These are phyloP conservation scores for Nannoperca obscura DNA, from an alignment of 2,797 vertebrate genomes.

Conservation along the genomic window DNA sequence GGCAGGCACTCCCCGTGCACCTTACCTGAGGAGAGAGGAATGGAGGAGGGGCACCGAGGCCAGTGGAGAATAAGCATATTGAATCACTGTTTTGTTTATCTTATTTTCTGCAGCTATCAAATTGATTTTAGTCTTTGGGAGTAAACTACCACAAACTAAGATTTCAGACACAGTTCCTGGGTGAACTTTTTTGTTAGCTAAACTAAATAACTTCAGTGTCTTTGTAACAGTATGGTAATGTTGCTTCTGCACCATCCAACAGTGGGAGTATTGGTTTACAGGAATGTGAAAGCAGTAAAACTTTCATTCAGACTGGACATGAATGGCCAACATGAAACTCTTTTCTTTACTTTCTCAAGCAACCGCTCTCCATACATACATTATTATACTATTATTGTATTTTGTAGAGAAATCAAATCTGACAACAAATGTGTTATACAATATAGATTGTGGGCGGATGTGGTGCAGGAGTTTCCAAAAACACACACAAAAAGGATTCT, in stretches of 20 bases:
- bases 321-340: slow-evolving; percentile 1
- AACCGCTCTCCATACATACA: neutral
- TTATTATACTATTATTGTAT: neutral
- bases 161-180: neutral
- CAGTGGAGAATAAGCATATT: neutral
- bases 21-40: slow-evolving; percentile 33
- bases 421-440: neutral
- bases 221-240: slow-evolving; percentile 7
- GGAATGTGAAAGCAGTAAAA: slow-evolving; percentile 29
- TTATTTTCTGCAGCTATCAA: neutral
- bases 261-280: slow-evolving; percentile 59
- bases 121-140: neutral
- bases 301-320: neutral
- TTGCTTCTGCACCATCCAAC: neutral
- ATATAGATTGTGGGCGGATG: neutral
- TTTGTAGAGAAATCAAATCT: neutral
- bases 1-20: slow-evolving; percentile 30
- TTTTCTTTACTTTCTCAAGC: neutral
- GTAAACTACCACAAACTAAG: neutral
- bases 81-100: slow-evolving; percentile 9
- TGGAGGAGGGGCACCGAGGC: slow-evolving; percentile 30
- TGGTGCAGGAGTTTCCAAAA: no score
- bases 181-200: neutral
- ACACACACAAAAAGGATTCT: neutral
- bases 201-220: slow-evolving; percentile 8